phyloP scores from a whole-genome alignment of 2,113 vertebrate genomes.

The Nerophis ophidion region DNA sequence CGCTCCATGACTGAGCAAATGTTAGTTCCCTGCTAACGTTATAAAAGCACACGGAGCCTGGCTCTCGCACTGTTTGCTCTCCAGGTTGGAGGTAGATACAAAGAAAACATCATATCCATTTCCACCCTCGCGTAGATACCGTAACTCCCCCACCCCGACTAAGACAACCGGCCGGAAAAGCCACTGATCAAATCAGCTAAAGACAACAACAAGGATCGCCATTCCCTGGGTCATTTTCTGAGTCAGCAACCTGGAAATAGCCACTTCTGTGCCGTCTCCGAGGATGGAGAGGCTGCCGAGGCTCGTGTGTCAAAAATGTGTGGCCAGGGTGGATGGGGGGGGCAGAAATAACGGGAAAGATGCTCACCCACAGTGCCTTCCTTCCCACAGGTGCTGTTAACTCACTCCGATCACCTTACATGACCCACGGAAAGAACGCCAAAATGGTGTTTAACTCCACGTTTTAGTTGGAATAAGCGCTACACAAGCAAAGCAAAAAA shows the following conservation, averaged over 20 bases:
- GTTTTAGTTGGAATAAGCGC: too few species aligned
- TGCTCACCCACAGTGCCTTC: conserved; percentile 1
- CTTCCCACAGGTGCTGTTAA: conserved; percentile 8
- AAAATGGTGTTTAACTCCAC: background rate
- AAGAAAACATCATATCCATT: conserved; percentile 56
- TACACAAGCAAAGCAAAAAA: conserved; percentile 1
- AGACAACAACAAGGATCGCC: conserved; percentile 49
- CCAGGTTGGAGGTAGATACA: conserved; percentile 41
- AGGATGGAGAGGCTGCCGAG: conserved; percentile 22
- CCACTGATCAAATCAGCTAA: conserved; percentile 55
- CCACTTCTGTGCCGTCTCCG: conserved; percentile 14
- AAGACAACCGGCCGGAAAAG: conserved; percentile 37
- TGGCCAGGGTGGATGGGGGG: background rate
- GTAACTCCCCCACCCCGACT: conserved; percentile 30
- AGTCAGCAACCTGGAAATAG: conserved; percentile 18
- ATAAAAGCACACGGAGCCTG: conserved; percentile 24
- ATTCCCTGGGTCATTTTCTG: conserved; percentile 35
- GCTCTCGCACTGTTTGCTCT: conserved; percentile 37
- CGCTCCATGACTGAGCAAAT: conserved; percentile 5
- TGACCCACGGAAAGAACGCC: background rate
- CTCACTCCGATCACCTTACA: conserved; percentile 8
- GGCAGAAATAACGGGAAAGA: conserved; percentile 3
- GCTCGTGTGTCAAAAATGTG: conserved; percentile 10
- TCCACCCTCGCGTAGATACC: conserved; percentile 35
- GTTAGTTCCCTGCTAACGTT: conserved; percentile 17